Percentiles rank a stretch among this genome's conserved stretches.
Conservation (phyloP, 2,888 invertebrate species). For the Scelioninae gen. 1 region DNA sequence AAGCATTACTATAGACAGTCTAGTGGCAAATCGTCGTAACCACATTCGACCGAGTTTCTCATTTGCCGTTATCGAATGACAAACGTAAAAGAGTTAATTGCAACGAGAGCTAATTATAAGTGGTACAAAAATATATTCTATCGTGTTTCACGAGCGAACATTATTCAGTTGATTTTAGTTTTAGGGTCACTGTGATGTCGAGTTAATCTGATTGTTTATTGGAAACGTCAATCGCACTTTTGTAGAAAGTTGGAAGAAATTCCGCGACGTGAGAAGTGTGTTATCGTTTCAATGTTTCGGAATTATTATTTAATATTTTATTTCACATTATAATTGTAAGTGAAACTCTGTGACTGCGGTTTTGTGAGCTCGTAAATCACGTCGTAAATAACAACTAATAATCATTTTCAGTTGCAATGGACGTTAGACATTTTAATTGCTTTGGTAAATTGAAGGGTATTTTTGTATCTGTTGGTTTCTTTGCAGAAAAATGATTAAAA, state of each 20-base stretch:
- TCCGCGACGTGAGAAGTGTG: slow-evolving; percentile 6
- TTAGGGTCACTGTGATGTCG: slow-evolving; percentile 20
- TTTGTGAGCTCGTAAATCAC: neutral
- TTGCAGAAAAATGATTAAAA: neutral
- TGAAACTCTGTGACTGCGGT: neutral
- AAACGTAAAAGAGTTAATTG: slow-evolving; percentile 50
- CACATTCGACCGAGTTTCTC: slow-evolving; percentile 57
- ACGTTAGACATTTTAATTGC: slow-evolving; percentile 31
- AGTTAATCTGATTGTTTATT: slow-evolving; percentile 1
- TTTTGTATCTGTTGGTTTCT: slow-evolving; percentile 3
- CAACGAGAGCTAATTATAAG: slow-evolving; percentile 47
- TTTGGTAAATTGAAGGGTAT: slow-evolving; percentile 7
- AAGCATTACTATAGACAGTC: slow-evolving; percentile 39
- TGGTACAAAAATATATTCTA: slow-evolving; percentile 4
- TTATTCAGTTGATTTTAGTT: slow-evolving; percentile 22
- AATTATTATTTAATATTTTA: neutral
- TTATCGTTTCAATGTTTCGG: neutral
- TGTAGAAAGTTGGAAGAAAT: slow-evolving; percentile 7
- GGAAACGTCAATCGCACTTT: neutral
- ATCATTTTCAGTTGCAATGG: slow-evolving; percentile 16
- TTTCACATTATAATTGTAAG: neutral
- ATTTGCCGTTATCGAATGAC: slow-evolving; percentile 62
- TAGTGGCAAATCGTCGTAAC: slow-evolving; percentile 51
- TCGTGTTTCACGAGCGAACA: neutral
- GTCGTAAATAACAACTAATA: slow-evolving; percentile 12